A percentile compares a stretch with the other conserved stretches of the same genome.
Conservation (phyloP, 2,888 invertebrate species). For the Apamea monoglypha region DNA sequence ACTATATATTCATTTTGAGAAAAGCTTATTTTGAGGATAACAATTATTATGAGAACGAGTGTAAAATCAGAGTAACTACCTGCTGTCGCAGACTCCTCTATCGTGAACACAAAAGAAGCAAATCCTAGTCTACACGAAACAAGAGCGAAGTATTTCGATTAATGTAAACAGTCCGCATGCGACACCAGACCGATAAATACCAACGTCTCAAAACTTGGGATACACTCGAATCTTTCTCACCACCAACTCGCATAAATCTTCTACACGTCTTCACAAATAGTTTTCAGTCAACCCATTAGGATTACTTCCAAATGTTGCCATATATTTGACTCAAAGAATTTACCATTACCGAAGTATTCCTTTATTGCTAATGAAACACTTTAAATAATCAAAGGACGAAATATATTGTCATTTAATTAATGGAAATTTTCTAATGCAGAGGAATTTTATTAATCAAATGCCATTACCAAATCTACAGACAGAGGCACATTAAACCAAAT, state of each 20-base stretch:
- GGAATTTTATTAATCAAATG: conserved; percentile 28
- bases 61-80: neutral
- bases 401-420: conserved; percentile 13
- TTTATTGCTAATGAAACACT: conserved; percentile 47
- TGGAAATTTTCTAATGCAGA: conserved; percentile 15
- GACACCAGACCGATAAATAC: conserved; percentile 49
- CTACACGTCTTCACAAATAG: conserved; percentile 27
- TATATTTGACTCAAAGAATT: conserved; percentile 45
- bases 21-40: neutral
- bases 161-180: conserved; percentile 66
- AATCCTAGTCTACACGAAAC: conserved; percentile 45
- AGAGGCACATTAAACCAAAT: conserved; percentile 1
- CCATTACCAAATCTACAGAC: conserved; percentile 2
- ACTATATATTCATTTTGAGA: neutral
- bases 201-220: conserved; percentile 26
- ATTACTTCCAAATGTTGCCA: conserved; percentile 33
- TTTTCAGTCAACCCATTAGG: conserved; percentile 37
- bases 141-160: conserved; percentile 65
- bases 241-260: conserved; percentile 40
- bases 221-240: conserved; percentile 46
- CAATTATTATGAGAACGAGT: conserved; percentile 4
- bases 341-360: conserved; percentile 57
- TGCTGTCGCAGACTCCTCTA: neutral
- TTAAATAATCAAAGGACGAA: conserved; percentile 12
- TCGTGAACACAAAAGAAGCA: conserved; percentile 39